A percentile compares a stretch with the other conserved stretches of the same genome.
phyloP scores from a whole-genome alignment of 1,140 invertebrate species.

The Camponotus vicinus region DNA sequence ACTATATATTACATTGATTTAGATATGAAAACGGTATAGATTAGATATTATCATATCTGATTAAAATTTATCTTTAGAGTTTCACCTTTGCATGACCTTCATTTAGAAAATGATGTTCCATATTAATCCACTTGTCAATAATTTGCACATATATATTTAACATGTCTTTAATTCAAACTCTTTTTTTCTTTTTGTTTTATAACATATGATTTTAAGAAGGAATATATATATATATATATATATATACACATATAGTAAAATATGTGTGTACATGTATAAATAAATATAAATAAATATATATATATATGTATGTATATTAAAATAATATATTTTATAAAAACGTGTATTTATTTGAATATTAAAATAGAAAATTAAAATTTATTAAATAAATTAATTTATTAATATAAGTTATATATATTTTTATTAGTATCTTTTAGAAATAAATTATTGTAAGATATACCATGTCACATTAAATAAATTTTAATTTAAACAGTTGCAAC shows the following conservation, averaged over 20 bases:
- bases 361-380: not conserved
- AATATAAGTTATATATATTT: not conserved
- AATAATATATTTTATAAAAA: not conserved
- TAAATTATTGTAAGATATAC: not conserved
- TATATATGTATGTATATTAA: not conserved
- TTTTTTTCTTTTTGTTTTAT: not conserved
- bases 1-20: not conserved
- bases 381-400: not conserved
- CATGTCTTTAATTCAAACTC: not conserved
- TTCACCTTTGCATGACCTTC: conserved; percentile 48
- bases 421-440: not conserved
- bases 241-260: not conserved
- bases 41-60: not conserved
- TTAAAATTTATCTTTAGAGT: not conserved
- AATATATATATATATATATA: not conserved
- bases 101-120: not conserved
- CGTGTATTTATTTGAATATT: not conserved
- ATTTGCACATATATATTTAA: not conserved
- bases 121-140: not conserved
- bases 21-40: not conserved
- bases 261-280: too few species aligned
- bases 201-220: not conserved
- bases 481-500: not conserved
- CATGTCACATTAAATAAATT: not conserved
- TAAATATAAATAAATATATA: not conserved